Base-by-base conservation (phyloP, 2,888 invertebrate genomes). In the Drosophila pullipes region DNA sequence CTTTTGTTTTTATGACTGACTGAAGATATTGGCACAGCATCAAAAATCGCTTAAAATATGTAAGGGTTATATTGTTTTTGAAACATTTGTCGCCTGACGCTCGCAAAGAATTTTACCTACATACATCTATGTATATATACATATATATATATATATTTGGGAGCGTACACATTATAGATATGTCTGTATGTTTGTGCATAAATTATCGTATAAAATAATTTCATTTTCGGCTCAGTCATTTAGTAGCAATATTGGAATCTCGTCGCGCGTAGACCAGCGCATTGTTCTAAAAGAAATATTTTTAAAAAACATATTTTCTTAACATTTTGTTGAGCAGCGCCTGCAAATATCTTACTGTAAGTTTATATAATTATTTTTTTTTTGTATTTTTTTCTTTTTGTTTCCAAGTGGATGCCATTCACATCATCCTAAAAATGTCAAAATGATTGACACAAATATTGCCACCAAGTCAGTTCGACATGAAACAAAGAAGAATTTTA, bases 361-460 rank as follows among this genome's bases (percentile, higher is more conserved):
- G 86, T 88, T 85, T 79, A 85, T 74, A 89, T 88, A 87, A 90
- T 72, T 69, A 30, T 39, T 62, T 69, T 55, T 60, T 58, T 10
- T 0, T 7, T 30, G 22, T 1, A 1, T 57, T 58, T 22, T 60
- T 61, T 69, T 54, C 58, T 54, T 22, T 44, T 60, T n/a, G 59
- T 47, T 60, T 59, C 37, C 44, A 50, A 53, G 52, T 53, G 66
- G 44, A 55, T 61, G 55, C n/a, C 47, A 54, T 39, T 61, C 55
- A 47, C 37, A 35, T 49, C 57, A 57, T 72, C 53, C 60, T 31
- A 50, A 59, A 73, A 69, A 62, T 63, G 85, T 74, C 74, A 85
- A 88, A 62, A 68, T 90, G 88, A 90, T 87, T 91, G 85, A 91
- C 90, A 89, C 49, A 68, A 75, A 76, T 72, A 68, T 76, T 74